phyloP scores from a whole-genome alignment of 2,797 vertebrate species.

The Etheostoma nigrum region DNA sequence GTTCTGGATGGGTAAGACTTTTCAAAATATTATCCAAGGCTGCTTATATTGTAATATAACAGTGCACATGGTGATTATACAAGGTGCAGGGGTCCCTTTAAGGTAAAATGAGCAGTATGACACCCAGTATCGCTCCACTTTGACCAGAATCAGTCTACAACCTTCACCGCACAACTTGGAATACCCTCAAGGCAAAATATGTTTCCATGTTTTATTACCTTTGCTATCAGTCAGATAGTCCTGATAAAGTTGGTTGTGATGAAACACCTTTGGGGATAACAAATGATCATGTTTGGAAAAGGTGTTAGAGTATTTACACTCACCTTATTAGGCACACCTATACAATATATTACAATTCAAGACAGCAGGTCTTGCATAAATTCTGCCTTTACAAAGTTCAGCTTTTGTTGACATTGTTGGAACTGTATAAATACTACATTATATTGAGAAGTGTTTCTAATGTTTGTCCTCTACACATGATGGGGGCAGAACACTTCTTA shows the following conservation, averaged over 20 bases:
- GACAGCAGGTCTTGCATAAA: background rate
- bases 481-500: background rate
- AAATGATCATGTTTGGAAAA: background rate
- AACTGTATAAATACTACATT: background rate
- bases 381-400: background rate
- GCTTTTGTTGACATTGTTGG: background rate
- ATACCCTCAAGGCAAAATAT: conserved; percentile 12
- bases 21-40: conserved; percentile 80
- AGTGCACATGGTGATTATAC: conserved; percentile 32
- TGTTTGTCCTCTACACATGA: background rate
- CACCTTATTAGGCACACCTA: background rate
- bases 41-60: conserved; percentile 57
- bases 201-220: conserved; percentile 8
- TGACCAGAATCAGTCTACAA: conserved; percentile 10
- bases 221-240: conserved; percentile 6
- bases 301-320: background rate
- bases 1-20: conserved; percentile 96
- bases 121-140: conserved; percentile 15
- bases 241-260: background rate
- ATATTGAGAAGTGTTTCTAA: background rate
- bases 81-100: conserved; percentile 31
- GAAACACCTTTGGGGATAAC: background rate
- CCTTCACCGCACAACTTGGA: conserved; percentile 18
- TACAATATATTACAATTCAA: background rate
- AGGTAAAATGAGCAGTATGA: conserved; percentile 36